phyloP scores from a whole-genome alignment of 2,797 vertebrate species.

The Hippopotamyrus pictus region DNA sequence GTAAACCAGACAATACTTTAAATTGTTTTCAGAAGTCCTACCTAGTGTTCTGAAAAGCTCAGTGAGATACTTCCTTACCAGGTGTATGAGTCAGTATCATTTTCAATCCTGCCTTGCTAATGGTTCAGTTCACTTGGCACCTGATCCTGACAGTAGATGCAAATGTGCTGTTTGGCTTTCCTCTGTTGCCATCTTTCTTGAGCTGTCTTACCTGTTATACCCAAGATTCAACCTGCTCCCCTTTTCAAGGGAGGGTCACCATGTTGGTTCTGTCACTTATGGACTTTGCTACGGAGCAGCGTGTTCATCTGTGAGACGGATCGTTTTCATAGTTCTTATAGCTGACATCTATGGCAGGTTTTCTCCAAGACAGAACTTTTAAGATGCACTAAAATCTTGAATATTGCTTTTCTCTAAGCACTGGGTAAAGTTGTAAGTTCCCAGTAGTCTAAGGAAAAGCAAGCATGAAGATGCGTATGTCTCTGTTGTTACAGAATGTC shows the following conservation, averaged over 20 bases:
- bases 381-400: neutral
- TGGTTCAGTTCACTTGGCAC: neutral
- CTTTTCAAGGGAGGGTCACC: neutral
- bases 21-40: neutral
- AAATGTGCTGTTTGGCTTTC: neutral
- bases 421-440: neutral
- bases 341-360: neutral
- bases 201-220: neutral
- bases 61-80: neutral
- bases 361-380: neutral
- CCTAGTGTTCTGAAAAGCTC: neutral
- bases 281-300: neutral
- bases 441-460: neutral
- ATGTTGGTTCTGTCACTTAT: neutral
- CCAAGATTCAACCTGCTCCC: neutral
- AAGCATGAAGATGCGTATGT: neutral
- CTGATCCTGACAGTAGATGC: neutral
- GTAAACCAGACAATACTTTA: neutral
- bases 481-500: neutral
- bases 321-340: neutral
- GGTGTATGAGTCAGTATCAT: neutral
- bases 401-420: neutral
- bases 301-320: neutral
- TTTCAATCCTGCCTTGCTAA: neutral
- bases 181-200: neutral